phyloP scores from a whole-genome alignment of 2,113 vertebrate species.

The Coracopsis vasa region DNA sequence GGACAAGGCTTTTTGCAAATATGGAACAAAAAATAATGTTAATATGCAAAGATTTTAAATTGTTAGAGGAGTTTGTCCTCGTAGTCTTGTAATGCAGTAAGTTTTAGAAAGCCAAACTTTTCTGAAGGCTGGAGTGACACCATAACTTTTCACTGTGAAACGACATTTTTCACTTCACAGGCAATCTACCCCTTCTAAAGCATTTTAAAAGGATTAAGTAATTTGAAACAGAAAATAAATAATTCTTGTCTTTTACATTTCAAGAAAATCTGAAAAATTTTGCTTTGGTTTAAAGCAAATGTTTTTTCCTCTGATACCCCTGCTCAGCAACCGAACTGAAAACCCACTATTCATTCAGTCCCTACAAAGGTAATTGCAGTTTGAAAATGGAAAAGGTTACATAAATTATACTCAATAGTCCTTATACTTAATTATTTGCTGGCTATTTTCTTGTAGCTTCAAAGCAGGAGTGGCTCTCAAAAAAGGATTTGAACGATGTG shows the following conservation, averaged over 20 bases:
- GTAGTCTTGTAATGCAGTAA: neutral
- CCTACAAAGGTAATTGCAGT: slow-evolving; percentile 26
- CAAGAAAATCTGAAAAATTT: slow-evolving; percentile 47
- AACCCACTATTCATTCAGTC: slow-evolving; percentile 40
- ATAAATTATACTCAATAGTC: slow-evolving; percentile 45
- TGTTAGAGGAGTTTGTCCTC: neutral
- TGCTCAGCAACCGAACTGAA: slow-evolving; percentile 25
- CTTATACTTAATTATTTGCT: slow-evolving; percentile 40
- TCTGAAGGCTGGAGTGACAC: neutral
- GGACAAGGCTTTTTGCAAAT: neutral
- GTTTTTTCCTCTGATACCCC: slow-evolving; percentile 16
- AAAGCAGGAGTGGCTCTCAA: slow-evolving; percentile 20
- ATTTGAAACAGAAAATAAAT: slow-evolving; percentile 59
- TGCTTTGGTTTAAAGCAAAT: slow-evolving; percentile 29
- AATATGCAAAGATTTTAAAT: neutral
- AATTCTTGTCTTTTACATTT: slow-evolving; percentile 6
- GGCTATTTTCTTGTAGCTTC: slow-evolving; percentile 42
- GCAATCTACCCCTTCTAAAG: slow-evolving; percentile 17
- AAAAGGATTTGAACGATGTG: neutral
- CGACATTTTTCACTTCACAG: slow-evolving; percentile 5
- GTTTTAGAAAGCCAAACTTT: neutral
- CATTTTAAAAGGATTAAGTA: slow-evolving; percentile 55
- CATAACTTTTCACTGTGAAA: neutral
- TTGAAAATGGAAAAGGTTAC: slow-evolving; percentile 42
- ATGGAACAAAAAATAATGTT: neutral